A percentile compares a stretch with the other conserved stretches of the same genome.
These are phyloP conservation scores for Geophilus truncorum DNA, from an alignment of 2,888 invertebrate genomes.

Conservation along the genomic window DNA sequence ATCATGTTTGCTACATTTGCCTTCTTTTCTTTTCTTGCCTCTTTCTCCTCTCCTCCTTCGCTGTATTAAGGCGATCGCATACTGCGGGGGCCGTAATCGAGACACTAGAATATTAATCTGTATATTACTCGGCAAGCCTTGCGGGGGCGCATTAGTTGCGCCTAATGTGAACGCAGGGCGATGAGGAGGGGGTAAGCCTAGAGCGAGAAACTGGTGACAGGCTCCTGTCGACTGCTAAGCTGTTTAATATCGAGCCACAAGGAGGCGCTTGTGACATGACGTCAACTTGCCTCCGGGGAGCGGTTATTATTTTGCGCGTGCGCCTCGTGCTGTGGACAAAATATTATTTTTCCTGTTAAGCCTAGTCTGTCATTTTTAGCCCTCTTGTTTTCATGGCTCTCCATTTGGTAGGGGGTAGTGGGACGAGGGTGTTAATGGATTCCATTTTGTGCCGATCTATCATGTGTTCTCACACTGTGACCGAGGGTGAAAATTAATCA, in stretches of 20 bases:
- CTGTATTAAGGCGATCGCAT: background rate
- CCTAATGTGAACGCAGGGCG: background rate
- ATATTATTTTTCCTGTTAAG: slow-evolving; percentile 4
- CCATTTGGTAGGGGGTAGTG: background rate
- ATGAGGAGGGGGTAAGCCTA: background rate
- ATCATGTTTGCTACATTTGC: background rate
- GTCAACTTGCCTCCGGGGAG: background rate
- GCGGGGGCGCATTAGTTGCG: slow-evolving; percentile 13
- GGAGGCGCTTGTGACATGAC: background rate
- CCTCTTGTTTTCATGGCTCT: background rate
- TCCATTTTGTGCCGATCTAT: slow-evolving; percentile 7
- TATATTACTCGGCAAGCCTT: background rate
- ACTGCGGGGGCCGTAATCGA: background rate
- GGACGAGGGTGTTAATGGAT: slow-evolving; percentile 10
- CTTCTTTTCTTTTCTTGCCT: too few species aligned
- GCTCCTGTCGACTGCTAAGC: slow-evolving; percentile 10
- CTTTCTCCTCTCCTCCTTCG: too few species aligned
- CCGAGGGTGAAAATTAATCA: background rate
- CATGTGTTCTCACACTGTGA: background rate
- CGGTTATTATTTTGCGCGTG: slow-evolving; percentile 1
- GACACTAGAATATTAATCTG: slow-evolving; percentile 17
- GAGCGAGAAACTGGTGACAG: slow-evolving; percentile 10
- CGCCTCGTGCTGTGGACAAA: background rate
- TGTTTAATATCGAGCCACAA: slow-evolving; percentile 7
- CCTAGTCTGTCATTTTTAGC: background rate